Base-by-base conservation (phyloP, 2,888 invertebrate genomes). In the Drosophila flavopinicola region DNA sequence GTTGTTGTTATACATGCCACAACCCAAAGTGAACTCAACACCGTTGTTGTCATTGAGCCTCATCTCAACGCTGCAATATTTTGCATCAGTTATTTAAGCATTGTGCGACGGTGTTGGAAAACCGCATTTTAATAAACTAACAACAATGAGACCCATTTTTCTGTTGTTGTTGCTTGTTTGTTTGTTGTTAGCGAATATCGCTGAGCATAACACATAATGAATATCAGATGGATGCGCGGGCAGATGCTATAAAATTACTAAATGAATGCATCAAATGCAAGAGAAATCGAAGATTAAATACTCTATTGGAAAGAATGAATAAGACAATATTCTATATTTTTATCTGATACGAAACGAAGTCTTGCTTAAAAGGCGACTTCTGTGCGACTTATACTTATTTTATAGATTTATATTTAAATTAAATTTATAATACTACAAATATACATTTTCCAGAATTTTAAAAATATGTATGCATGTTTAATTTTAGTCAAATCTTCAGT, bases 31-130 rank as follows among this genome's bases (percentile, higher is more conserved):
- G 65, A 79, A 83, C 84, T 64, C 57, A 79, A 84, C 79, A 85
- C 84, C 80, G 74, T 45, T 66, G 66, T 64, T 85, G 80, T 79
- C 86, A 84, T 83, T 85, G 83, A 71, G 57, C 60, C 30, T 24
- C 42, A 38, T 61, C 47, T 63, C 75, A 66, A 45, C 53, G 51
- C 24, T 70, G 65, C 49, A 65, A 51, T 42, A 48, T 65, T 83
- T 79, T 85, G 76, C 79, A 57, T 79, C 69, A 79, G 86, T 84
- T 85, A 76, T 79, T 79, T 76, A 84, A 79, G 86, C 60, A 64
- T 56, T 71, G 56, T 85, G 85, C 64, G 83, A 70, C 83, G 35
- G 51, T 58, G 59, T 54, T 76, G 60, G 38, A 82, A 82, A 82
- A 76, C 85, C 85, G 84, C 78, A 83, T 78, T 75, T 85, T 60